Percentiles rank a stretch among this genome's conserved stretches.
phyloP scores from a whole-genome alignment of 1,140 invertebrate species.

The Euwallacea fornicatus region DNA sequence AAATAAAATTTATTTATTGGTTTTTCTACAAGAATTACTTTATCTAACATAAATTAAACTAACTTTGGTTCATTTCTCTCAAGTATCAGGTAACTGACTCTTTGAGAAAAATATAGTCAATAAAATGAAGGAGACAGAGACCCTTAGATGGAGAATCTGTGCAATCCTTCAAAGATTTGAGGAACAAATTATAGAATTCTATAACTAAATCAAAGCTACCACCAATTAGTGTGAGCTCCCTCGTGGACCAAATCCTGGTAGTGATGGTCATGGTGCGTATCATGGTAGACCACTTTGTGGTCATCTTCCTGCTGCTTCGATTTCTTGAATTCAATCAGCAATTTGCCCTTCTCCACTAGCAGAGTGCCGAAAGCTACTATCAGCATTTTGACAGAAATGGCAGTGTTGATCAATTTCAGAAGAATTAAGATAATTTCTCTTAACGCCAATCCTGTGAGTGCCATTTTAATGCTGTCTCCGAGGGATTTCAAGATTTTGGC shows the following conservation, averaged over 20 bases:
- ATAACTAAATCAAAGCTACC: neutral
- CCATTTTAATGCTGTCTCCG: constrained; percentile 9
- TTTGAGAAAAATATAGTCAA: no score
- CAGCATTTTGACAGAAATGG: constrained; percentile 19
- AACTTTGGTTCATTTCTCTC: no score
- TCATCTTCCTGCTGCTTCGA: constrained; percentile 1
- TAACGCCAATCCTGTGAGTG: neutral
- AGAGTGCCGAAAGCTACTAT: constrained; percentile 10
- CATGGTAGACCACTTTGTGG: constrained; percentile 1
- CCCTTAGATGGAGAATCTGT: no score
- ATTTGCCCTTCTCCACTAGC: constrained; percentile 5
- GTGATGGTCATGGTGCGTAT: constrained; percentile 20
- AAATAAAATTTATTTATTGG: no score
- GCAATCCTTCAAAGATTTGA: no score
- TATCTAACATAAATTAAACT: no score
- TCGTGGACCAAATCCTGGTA: constrained; percentile 10
- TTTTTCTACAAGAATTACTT: no score
- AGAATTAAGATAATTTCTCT: constrained; percentile 2
- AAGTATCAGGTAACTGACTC: no score
- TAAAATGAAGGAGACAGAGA: no score
- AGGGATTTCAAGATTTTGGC: neutral
- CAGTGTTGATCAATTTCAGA: constrained; percentile 16
- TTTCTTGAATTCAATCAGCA: constrained; percentile 15
- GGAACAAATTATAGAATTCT: no score
- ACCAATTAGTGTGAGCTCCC: neutral